Evolutionary conservation across 92 coral and sea anemone genomes (phyloP).

Genomic region (Desmophyllum pertusum): DNA sequence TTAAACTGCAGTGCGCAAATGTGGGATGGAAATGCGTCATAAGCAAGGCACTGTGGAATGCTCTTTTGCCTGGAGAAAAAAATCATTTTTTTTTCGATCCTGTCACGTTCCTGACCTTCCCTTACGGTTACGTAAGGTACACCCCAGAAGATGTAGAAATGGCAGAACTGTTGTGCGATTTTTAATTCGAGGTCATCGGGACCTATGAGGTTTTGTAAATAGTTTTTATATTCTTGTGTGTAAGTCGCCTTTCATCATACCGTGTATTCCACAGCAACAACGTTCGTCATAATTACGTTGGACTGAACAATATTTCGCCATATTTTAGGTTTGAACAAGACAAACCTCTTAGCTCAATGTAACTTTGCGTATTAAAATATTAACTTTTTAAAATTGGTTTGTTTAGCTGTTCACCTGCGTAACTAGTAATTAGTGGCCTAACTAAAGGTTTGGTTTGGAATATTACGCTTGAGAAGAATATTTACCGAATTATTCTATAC

Average conservation of each 20-base stretch:
- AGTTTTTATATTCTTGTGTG: background rate
- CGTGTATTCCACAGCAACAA: background rate
- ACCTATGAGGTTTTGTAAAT: too few species aligned
- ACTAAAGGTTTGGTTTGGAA: background rate
- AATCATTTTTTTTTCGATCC: too few species aligned
- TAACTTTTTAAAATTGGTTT: constrained; percentile 11
- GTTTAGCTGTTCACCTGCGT: constrained; percentile 28
- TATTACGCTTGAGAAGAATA: background rate
- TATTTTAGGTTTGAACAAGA: background rate
- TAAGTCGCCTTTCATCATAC: too few species aligned
- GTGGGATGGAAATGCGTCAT: too few species aligned
- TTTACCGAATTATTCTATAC: background rate
- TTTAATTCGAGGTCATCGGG: too few species aligned
- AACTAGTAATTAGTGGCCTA: background rate
- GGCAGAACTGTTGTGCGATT: too few species aligned
- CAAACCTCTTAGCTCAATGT: background rate
- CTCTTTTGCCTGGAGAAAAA: too few species aligned
- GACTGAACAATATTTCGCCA: background rate
- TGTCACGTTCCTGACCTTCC: too few species aligned
- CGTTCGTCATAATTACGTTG: background rate
- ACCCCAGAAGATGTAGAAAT: too few species aligned
- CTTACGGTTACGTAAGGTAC: too few species aligned
- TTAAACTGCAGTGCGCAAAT: too few species aligned
- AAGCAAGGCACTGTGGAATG: too few species aligned
- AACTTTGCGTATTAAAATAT: background rate